These are phyloP conservation scores for Homarus gammarus DNA, from an alignment of 2,888 invertebrate genomes.

Conservation along the genomic window DNA sequence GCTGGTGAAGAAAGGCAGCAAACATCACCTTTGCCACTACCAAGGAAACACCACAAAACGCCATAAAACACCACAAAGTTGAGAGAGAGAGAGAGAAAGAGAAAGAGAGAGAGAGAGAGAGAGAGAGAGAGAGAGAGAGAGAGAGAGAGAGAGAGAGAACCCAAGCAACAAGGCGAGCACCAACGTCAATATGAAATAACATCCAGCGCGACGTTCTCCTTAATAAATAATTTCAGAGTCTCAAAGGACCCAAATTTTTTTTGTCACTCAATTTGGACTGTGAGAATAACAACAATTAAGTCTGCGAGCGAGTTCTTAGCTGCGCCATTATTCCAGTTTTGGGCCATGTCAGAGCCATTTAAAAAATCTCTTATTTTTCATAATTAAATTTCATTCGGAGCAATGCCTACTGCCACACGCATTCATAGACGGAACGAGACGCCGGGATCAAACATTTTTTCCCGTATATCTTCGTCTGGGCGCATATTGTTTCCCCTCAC, in stretches of 20 bases:
- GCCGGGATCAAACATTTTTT: constrained; percentile 26
- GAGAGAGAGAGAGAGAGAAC: constrained; percentile 8
- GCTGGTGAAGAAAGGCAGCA: no score
- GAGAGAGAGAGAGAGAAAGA: constrained; percentile 3
- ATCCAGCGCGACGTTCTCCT: constrained; percentile 24
- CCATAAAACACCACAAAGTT: background rate
- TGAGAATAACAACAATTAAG: constrained; percentile 71
- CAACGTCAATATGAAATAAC: constrained; percentile 12
- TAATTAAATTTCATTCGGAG: constrained; percentile 70
- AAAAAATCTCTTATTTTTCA: constrained; percentile 74
- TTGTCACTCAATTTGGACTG: constrained; percentile 45
- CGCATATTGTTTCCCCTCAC: constrained; percentile 8
- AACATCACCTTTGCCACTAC: no score
- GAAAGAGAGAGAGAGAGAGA: background rate
- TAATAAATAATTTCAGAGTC: constrained; percentile 40
- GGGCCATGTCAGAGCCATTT: constrained; percentile 65
- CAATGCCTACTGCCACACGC: constrained; percentile 64
- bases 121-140: background rate
- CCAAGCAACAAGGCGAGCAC: no score
- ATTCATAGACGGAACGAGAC: constrained; percentile 49
- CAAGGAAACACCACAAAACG: background rate
- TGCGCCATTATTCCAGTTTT: constrained; percentile 69
- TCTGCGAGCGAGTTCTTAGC: constrained; percentile 59
- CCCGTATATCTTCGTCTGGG: constrained; percentile 18
- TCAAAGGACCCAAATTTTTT: constrained; percentile 45